These are phyloP conservation scores for Gallirallus australis DNA, from an alignment of 2,797 vertebrate species.

Conservation along the genomic window DNA sequence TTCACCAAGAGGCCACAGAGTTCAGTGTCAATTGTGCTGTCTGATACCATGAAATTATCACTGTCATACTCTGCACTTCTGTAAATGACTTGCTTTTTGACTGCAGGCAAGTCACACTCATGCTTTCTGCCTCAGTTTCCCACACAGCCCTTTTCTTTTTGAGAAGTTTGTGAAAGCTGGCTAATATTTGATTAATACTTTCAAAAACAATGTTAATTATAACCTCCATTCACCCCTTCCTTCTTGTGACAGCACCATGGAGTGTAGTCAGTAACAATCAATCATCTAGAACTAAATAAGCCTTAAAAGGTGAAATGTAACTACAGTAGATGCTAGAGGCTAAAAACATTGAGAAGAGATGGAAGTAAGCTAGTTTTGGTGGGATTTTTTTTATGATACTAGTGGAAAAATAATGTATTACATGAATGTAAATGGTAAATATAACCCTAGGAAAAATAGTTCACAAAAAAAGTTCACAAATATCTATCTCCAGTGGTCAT, in stretches of 20 bases:
- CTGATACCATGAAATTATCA: background rate
- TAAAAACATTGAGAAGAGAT: background rate
- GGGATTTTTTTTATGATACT: background rate
- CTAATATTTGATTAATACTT: slow-evolving; percentile 6
- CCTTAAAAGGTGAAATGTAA: background rate
- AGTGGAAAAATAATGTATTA: background rate
- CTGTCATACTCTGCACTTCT: background rate
- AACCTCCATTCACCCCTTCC: background rate
- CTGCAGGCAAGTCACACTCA: background rate
- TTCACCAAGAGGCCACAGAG: background rate
- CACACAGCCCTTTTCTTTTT: background rate
- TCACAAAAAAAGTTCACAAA: background rate
- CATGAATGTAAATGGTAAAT: background rate
- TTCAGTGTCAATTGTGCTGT: background rate
- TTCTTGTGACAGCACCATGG: background rate
- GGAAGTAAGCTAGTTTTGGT: background rate
- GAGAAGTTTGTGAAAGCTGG: background rate
- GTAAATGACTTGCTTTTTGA: background rate
- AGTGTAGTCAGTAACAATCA: background rate
- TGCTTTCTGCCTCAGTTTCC: background rate
- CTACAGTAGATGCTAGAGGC: background rate
- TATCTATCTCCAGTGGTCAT: background rate
- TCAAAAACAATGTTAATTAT: background rate
- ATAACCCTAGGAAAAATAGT: background rate
- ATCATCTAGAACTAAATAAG: background rate